Evolutionary conservation across 2,797 vertebrate genomes (phyloP).

Genomic region (Poecile montanus): DNA sequence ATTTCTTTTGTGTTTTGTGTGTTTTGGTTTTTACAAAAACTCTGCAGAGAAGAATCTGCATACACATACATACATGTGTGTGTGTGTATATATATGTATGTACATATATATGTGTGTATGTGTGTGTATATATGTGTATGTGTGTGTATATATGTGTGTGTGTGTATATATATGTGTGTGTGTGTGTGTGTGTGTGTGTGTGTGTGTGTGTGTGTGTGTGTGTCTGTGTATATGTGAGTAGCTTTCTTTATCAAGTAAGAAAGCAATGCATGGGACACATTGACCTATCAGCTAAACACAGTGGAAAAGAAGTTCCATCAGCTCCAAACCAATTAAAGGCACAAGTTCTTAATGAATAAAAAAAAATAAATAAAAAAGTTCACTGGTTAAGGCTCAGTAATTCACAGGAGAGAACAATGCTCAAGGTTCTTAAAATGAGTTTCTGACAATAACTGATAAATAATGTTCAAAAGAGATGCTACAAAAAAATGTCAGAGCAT

Average conservation of each 20-base stretch:
- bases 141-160: too few relatives aligned
- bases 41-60: background rate
- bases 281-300: background rate
- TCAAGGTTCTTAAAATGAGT: background rate
- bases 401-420: background rate
- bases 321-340: background rate
- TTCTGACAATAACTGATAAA: background rate
- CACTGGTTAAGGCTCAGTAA: background rate
- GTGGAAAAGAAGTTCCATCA: background rate
- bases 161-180: accelerated
- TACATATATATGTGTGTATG: too few relatives aligned
- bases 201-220: too few relatives aligned
- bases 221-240: too few relatives aligned
- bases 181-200: too few relatives aligned
- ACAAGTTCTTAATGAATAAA: background rate
- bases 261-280: background rate
- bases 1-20: background rate
- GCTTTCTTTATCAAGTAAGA: background rate
- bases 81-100: accelerated
- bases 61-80: background rate
- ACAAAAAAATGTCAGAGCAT: background rate
- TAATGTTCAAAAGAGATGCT: background rate
- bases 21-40: background rate
- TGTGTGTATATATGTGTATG: too few relatives aligned
- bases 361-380: background rate